Evolutionary conservation across 2,888 invertebrate species (phyloP), one percentile per base, ranked within the genome.

Genomic region (Mythimna ferrago): DNA sequence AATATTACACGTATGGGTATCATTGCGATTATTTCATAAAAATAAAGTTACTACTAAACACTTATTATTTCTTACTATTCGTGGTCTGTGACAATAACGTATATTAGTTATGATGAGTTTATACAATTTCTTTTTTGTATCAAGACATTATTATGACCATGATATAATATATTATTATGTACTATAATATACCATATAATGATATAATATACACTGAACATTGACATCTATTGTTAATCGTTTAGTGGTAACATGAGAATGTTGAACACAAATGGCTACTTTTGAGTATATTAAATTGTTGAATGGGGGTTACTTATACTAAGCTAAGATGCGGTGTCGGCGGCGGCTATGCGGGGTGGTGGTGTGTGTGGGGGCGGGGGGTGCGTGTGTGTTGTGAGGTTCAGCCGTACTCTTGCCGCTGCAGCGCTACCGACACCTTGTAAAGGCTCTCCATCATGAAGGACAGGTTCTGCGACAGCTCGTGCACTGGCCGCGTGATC

Each of bases 401-500:
- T 81, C 90, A 93, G 87, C 88, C 91, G 74, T 90, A 91, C 78
- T 95, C 95, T 82, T 93, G 93, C 44, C 94, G 89, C 87, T 94
- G 94, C 79, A 96, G 92, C n/a, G 94, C 93, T 86, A 95, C 92
- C 3, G 95, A 95, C 84, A 94, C 95, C 84, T 93, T 94, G 93
- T 95, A 96, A 41, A 96, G 93, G 88, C 95, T 96, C 90, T 96
- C 96, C 94, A 96, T 94, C 94, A 96, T 95, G 90, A 94, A 94
- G 21, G 95, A 93, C 66, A 96, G 89, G 89, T 96, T 96, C 88
- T 95, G 94, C 0, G 96, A 94, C 41, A 96, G 90, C 89, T 96
- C 96, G 88, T 92, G 92, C 76, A 95, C 95, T 0, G 96, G 96
- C 6, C 96, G 94, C 51, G 96, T 96, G 81, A 96, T 96, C 2